Evolutionary conservation across 2,797 vertebrate genomes (phyloP), one percentile per base, ranked within the genome.

Genomic region (Epinephelus coioides): DNA sequence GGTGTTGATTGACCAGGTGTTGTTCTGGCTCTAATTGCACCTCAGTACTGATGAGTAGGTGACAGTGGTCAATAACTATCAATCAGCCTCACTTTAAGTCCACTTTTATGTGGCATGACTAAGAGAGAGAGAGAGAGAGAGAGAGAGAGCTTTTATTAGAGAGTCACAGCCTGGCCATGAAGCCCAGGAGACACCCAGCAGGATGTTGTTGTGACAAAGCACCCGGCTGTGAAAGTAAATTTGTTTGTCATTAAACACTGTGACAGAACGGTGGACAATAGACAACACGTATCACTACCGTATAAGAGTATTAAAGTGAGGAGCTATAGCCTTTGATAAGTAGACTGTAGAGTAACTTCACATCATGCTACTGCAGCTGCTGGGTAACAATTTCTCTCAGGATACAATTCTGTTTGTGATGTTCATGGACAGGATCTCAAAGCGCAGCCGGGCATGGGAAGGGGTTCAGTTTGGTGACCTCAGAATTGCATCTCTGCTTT

Each of bases 161-260:
- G 69, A 77, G 54, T 18, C 30, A 1, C 47, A 61, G 15, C 18
- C 4, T n/a, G 7, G 13, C 11, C 61, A 18, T 25, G 59, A 60
- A 51, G 51, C 62, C 44, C 69, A 54, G 69, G 43, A 69, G 74
- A 83, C 69, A 23, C 14, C n/a, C 56, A 62, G 69, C 56, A 53
- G 72, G 81, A 51, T 23, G 71, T 17, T n/a, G 54, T 34, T 60
- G 69, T 62, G 51, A 69, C 53, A 62, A 61, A 75, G 43, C 57
- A 10, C n/a, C 82, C 11, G 18, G 27, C 69, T 78, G 73, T 73
- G 69, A 59, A 72, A 74, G 43, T 64, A 43, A 61, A 47, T 71
- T 34, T 62, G 21, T 49, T 27, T 74, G 7, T 57, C 66, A 57
- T 54, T 15, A 50, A 46, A 76, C 69, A 69, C 40, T 59, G 62